Evolutionary conservation across 2,888 invertebrate genomes (phyloP), one percentile per base, ranked within the genome.

Genomic region (Drosophila ustulata): DNA sequence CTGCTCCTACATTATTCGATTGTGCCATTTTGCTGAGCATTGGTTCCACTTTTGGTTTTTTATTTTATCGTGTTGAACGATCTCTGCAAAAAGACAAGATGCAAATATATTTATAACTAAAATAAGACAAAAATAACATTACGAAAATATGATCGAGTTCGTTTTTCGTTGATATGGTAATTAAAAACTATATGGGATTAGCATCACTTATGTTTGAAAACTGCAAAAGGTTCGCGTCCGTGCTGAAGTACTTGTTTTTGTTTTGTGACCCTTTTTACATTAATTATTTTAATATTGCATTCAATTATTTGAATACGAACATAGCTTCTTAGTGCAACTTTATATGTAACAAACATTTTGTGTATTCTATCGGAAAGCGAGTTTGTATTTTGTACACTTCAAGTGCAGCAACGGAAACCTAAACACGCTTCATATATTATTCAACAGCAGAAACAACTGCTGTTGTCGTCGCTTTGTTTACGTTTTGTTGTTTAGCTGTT

Each of bases 1-100:
- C 75, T 13, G 74, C 61, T 28, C 66, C 89, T 0, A 56, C 43
- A 68, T 71, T 78, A 56, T 79, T 89, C n/a, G 76, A 81, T 63
- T 91, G 90, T 23, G 84, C 78, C 70, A 86, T 78, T 78, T 92
- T 91, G 37, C 92, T 77, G 50, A 91, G 84, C 91, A 91, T 91
- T 72, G 59, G 68, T 9, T 64, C 32, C 18, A 43, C 18, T 18
- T 26, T 4, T 23, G 5, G 8, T 34, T 39, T 46, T 46, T 3
- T 37, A 55, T 26, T 23, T 50, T n/a, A 52, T 47, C 66, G 66
- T 71, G 71, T 63, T 50, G 43, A 71, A 71, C 63, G 69, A 64
- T 64, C 62, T 81, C 71, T 88, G 66, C 2, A 71, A 85, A 25
- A 61, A 49, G 13, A 43, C 8, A 23, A 13, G 18, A 18, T 1